Percentiles rank a stretch among this genome's conserved stretches.
These are phyloP conservation scores for Nemoura dubitans DNA, from an alignment of 2,888 invertebrate genomes.

Conservation along the genomic window DNA sequence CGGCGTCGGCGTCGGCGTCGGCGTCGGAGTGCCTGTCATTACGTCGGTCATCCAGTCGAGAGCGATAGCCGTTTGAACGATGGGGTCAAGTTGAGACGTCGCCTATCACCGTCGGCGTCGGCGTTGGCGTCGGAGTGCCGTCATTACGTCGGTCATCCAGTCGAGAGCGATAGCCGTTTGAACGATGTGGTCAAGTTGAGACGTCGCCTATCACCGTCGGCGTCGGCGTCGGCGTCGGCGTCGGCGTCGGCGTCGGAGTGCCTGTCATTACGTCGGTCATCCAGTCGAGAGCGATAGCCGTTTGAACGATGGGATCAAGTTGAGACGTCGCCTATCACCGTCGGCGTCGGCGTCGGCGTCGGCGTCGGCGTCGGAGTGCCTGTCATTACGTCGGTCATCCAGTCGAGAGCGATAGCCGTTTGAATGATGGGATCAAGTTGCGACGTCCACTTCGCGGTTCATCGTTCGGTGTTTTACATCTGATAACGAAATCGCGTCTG, in stretches of 20 bases:
- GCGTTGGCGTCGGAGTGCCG: too few relatives aligned
- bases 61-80: conserved; percentile 22
- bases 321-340: conserved; percentile 15
- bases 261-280: not conserved
- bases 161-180: conserved; percentile 17
- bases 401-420: not conserved
- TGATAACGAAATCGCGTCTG: not conserved
- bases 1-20: too few relatives aligned
- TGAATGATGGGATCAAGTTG: not conserved
- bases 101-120: too few relatives aligned
- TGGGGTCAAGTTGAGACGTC: not conserved
- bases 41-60: not conserved
- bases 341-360: too few relatives aligned
- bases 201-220: not conserved
- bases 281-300: not conserved
- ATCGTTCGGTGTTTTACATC: not conserved
- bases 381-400: not conserved
- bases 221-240: too few relatives aligned
- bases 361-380: too few relatives aligned
- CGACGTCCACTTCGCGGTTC: not conserved
- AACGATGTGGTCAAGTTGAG: not conserved
- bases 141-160: not conserved
- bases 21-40: not conserved
- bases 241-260: too few relatives aligned
- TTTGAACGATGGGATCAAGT: conserved; percentile 14